Evolutionary conservation across 2,797 vertebrate species (phyloP).

Genomic region (Rhinogobio ventralis): DNA sequence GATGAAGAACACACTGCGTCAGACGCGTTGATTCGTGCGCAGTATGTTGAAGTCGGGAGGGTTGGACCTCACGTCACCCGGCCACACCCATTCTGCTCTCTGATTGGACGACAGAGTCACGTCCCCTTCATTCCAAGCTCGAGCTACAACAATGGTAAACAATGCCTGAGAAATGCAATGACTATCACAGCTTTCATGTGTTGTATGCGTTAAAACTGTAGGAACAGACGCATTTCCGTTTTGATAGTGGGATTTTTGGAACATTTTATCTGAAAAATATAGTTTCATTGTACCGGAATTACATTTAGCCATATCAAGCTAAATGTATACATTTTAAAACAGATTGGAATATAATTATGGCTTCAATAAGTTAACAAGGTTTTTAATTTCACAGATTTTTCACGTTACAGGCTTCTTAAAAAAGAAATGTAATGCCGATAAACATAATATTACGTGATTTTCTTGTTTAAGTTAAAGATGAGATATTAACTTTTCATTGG

Average conservation of each 20-base stretch:
- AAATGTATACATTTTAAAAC: background rate
- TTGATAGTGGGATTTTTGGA: background rate
- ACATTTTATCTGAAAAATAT: background rate
- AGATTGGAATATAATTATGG: background rate
- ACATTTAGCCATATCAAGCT: background rate
- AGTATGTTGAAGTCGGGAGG: constrained; percentile 28
- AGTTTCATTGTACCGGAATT: background rate
- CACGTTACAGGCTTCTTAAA: background rate
- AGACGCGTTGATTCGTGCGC: constrained; percentile 10
- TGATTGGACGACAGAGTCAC: constrained; percentile 56
- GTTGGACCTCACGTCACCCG: constrained; percentile 48
- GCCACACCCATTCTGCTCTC: constrained; percentile 31
- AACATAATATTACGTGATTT: background rate
- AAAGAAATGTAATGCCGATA: background rate
- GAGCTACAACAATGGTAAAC: background rate
- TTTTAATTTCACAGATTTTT: background rate
- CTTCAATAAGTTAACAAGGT: background rate
- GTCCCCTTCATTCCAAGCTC: constrained; percentile 43
- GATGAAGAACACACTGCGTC: background rate
- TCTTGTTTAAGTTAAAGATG: background rate
- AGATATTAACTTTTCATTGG: background rate
- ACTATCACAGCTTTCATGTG: too few relatives aligned
- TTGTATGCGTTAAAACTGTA: background rate
- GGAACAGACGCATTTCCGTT: background rate
- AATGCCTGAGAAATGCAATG: constrained; percentile 4